Evolutionary conservation across 1,140 invertebrate genomes (phyloP), one percentile per base, ranked within the genome.

Genomic region (Acromyrmex charruanus): DNA sequence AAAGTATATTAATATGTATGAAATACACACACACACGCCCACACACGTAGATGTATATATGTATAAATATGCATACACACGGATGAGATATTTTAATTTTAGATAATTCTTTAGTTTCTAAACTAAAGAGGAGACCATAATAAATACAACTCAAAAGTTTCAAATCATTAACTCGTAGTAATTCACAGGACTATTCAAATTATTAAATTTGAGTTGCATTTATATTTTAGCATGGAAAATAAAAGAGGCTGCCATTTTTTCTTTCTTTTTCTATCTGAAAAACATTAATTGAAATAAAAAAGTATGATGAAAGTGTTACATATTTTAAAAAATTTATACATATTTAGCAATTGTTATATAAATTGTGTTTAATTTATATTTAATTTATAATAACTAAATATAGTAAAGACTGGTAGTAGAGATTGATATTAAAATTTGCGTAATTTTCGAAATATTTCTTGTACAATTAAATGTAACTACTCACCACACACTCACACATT

Each of bases 401-500:
- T 10, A 10, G 0, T n/a, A 79, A 31, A 28, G 4, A 25, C 16
- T 49, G 16, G 18, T 28, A 63, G 5, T n/a, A 77, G 18, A 28
- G 4, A 77, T 14, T 49, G 10, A 25, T 16, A 61, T 77, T 65
- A 79, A 49, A 79, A 49, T 65, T 51, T 2, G 1, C 25, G n/a
- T 49, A 51, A 49, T 79, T 10, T 49, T 31, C 2, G 18, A 31
- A 79, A 51, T 31, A 63, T 63, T 65, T 63, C 2, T 77, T 31
- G 2, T 31, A 51, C 12, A 65, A 77, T 61, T 49, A n/a, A 75
- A 18, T 44, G 66, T 21, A 61, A 53, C 14, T 88, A 86, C 77
- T 89, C 58, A 84, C 85, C 39, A 69, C 55, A 35, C 85, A n/a
- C 35, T 75, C 55, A 35, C 85, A n/a, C 35, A 69, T 77, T 12